Conservation (phyloP, 2,113 vertebrate species). For the Peromyscus polionotus region DNA sequence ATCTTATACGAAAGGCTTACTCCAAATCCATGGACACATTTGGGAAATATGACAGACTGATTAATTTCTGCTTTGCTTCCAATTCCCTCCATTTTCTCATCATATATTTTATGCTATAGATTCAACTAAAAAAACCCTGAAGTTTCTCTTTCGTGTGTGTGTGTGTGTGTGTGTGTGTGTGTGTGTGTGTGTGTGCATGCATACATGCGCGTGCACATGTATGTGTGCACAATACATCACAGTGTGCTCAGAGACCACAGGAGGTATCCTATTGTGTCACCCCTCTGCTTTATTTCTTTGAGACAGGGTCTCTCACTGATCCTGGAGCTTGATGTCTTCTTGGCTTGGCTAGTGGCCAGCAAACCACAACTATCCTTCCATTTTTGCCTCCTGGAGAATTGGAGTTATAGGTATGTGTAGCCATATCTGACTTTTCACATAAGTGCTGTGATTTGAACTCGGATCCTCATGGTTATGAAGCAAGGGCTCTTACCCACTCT, state of each 20-base stretch:
- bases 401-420: neutral
- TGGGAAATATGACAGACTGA: conserved; percentile 25
- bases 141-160: neutral
- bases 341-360: neutral
- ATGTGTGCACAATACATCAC: neutral
- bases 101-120: conserved; percentile 9
- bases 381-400: neutral
- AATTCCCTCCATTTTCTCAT: neutral
- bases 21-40: neutral
- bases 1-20: neutral
- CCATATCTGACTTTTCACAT: neutral
- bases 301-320: neutral
- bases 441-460: neutral
- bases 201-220: neutral
- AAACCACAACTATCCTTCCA: neutral
- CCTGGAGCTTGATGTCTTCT: neutral
- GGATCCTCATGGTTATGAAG: neutral
- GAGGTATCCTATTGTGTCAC: neutral
- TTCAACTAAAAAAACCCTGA: neutral
- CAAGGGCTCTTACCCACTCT: neutral
- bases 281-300: neutral
- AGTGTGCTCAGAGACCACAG: neutral
- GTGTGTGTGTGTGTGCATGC: neutral
- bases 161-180: neutral
- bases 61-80: conserved; percentile 50